A percentile compares a stretch with the other conserved stretches of the same genome.
Conservation (phyloP, 2,888 invertebrate genomes). For the Lymantria monacha region DNA sequence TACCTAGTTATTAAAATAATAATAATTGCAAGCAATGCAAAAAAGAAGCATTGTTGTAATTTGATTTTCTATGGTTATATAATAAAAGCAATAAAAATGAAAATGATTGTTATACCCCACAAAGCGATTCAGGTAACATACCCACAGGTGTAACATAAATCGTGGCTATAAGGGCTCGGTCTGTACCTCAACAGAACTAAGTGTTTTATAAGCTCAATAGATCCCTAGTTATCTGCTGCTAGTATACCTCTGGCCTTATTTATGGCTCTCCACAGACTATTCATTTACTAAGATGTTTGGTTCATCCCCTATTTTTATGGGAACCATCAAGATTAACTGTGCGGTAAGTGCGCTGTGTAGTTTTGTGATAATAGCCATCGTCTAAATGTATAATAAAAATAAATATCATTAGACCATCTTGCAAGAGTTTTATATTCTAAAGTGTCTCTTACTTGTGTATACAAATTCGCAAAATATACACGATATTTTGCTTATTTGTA, state of each 20-base stretch:
- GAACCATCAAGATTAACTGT: constrained; percentile 43
- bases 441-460: too few relatives aligned
- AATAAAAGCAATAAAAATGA: neutral
- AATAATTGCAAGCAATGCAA: too few relatives aligned
- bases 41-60: too few relatives aligned
- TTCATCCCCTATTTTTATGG: constrained; percentile 55
- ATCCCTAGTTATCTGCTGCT: constrained; percentile 69
- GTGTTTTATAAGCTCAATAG: constrained; percentile 72
- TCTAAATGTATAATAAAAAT: neutral
- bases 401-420: too few relatives aligned
- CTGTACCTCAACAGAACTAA: constrained; percentile 53
- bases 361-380: neutral
- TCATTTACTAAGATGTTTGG: constrained; percentile 60
- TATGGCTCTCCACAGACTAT: constrained; percentile 63
- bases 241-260: constrained; percentile 60
- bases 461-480: too few relatives aligned
- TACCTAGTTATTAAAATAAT: too few relatives aligned
- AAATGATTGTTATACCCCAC: neutral
- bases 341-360: constrained; percentile 6
- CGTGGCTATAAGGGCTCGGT: constrained; percentile 47
- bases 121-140: constrained; percentile 35
- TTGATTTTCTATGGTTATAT: too few relatives aligned
- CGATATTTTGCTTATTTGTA: neutral
- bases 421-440: too few relatives aligned
- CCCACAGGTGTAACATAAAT: constrained; percentile 65